Percentiles rank a stretch among this genome's conserved stretches.
phyloP scores from a whole-genome alignment of 1,140 invertebrate genomes.

The Bradysia coprophila region DNA sequence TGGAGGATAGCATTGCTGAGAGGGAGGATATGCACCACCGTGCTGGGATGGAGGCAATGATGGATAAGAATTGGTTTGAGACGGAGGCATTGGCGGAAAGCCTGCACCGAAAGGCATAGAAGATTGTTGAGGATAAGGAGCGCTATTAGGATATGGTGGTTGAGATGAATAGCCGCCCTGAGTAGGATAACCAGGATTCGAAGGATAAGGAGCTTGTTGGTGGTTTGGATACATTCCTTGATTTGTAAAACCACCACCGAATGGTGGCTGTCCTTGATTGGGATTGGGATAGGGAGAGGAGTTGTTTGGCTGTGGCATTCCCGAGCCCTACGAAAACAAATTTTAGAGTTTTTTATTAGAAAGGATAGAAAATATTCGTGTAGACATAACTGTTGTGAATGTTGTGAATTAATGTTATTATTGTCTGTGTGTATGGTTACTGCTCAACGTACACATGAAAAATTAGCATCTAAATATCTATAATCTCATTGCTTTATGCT shows the following conservation, averaged over 20 bases:
- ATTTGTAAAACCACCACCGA: slow-evolving; percentile 1
- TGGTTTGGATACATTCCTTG: background rate
- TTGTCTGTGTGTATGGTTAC: too few species aligned
- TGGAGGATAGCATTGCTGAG: background rate
- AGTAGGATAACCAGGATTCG: slow-evolving; percentile 7
- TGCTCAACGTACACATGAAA: too few species aligned
- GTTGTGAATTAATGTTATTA: too few species aligned
- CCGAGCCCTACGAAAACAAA: slow-evolving; percentile 21
- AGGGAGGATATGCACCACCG: background rate
- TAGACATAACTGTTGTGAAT: too few species aligned
- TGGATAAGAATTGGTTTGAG: slow-evolving; percentile 1
- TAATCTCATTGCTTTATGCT: too few species aligned
- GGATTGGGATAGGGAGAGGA: slow-evolving; percentile 6
- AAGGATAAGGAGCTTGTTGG: background rate
- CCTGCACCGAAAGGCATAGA: too few species aligned
- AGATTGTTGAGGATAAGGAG: slow-evolving; percentile 7
- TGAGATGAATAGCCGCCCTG: slow-evolving; percentile 6
- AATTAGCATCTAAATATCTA: too few species aligned
- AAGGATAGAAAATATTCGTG: too few species aligned
- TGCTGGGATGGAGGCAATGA: background rate
- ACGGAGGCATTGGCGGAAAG: slow-evolving; percentile 3
- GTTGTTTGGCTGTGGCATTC: slow-evolving; percentile 13
- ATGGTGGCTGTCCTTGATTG: background rate
- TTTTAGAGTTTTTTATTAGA: too few species aligned
- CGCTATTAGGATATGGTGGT: slow-evolving; percentile 7